Conservation (phyloP, 1,140 invertebrate species). For the Drosophila chauvacae region DNA sequence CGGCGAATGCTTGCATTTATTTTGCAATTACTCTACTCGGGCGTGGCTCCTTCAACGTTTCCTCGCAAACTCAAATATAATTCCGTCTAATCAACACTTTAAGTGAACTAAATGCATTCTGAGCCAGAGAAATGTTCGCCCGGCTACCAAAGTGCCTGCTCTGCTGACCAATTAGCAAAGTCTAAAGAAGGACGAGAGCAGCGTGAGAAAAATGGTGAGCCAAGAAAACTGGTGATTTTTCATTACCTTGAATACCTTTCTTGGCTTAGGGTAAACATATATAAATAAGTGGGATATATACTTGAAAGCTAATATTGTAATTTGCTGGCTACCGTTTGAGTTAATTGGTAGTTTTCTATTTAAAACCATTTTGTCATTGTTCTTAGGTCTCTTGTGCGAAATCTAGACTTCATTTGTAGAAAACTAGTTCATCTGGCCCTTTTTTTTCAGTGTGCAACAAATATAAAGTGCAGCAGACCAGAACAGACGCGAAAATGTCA, state of each 20-base stretch:
- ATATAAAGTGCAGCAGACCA: conserved; percentile 57
- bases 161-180: conserved; percentile 66
- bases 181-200: conserved; percentile 36
- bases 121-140: conserved; percentile 13
- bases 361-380: not conserved
- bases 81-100: conserved; percentile 49
- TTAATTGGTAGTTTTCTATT: not conserved
- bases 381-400: not conserved
- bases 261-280: not conserved
- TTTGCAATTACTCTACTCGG: conserved; percentile 61
- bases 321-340: not conserved
- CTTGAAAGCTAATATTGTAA: not conserved
- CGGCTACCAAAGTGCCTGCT: conserved; percentile 32
- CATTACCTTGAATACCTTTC: not conserved
- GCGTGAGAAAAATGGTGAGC: conserved; percentile 22
- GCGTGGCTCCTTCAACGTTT: conserved; percentile 35
- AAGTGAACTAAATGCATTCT: conserved; percentile 58
- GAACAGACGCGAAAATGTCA: conserved; percentile 50
- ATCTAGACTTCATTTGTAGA: not conserved
- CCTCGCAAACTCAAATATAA: conserved; percentile 27
- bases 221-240: not conserved
- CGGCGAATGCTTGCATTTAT: conserved; percentile 52
- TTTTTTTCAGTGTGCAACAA: conserved; percentile 13
- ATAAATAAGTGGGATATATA: not conserved
- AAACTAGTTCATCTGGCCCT: not conserved